Base-by-base conservation (phyloP, 2,113 vertebrate genomes). In the Tamias sibiricus region DNA sequence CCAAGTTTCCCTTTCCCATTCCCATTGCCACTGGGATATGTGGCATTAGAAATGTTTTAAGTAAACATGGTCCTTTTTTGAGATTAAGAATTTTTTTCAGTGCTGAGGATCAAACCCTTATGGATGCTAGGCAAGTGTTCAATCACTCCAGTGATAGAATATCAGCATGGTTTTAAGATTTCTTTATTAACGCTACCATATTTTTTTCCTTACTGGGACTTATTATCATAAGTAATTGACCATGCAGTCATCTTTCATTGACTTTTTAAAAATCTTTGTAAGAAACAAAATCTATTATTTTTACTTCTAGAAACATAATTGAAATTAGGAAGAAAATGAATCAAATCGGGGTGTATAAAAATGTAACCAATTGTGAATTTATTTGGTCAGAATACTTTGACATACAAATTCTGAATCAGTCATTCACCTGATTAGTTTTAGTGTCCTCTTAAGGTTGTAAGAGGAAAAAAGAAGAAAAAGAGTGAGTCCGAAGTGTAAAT, bases 251-350 rank as follows among this genome's bases (percentile, higher is more conserved):
- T 81, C 6, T 92, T 62, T 35, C 13, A 13, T 42, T 85, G 66
- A 10, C 12, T 85, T 54, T 64, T 68, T 32, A 68, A 57, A 74
- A 71, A 90, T 92, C 28, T 93, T 88, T 49, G 30, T 80, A 76
- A 97, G 71, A 71, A 22, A 69, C 13, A 90, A 87, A 95, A 82
- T 14, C 5, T 37, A 72, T 47, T 69, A 44, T 59, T 6, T 32
- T 90, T n/a, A 91, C 79, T 83, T 88, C 8, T 77, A 32, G 49
- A 66, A 57, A 83, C 22, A 42, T 37, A 82, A 87, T 57, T 85
- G 62, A 84, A 91, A 90, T 77, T 14, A 88, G 0, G 49, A 96
- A 14, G 20, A 87, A 96, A 95, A 79, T 1, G 30, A 82, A 54
- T 64, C 54, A 87, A 22, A 26, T 83, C 16, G 80, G 6, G 37